Evolutionary conservation across 2,113 vertebrate genomes (phyloP), one percentile per base, ranked within the genome.

Genomic region (Microtus richardsoni): DNA sequence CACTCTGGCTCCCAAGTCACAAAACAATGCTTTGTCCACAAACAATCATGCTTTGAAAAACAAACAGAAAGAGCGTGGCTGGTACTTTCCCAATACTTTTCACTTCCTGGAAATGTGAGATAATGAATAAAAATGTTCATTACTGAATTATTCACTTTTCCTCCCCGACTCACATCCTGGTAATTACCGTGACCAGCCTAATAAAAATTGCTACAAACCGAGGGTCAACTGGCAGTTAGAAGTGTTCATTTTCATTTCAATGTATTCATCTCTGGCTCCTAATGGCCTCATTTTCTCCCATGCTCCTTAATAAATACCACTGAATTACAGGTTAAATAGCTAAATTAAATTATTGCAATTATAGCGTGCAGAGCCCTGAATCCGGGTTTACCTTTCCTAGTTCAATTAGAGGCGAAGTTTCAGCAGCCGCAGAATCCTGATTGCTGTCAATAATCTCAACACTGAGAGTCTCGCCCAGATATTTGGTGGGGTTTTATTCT

Each of bases 261-360:
- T 99, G 99, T 99, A 99, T 99, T 99, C 99, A 99, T 99, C 99
- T 99, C 99, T 99, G 98, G 98, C 98, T 98, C 99, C 99, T 99
- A 99, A 99, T 99, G 99, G 99, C 99, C 99, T 99, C 99, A 99
- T 99, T 99, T 99, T 99, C 99, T 99, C 99, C 99, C 99, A 99
- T 99, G 98, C 99, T 99, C 99, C 99, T 99, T 99, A 99, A 99
- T 99, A 99, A 99, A 99, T 99, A 99, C 99, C 98, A 99, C 99
- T 98, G 99, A 99, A 99, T 99, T 99, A 99, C 99, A 99, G 99
- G 99, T 99, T 99, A 99, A 99, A 99, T 99, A 99, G 99, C 99
- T 99, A 99, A 99, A 99, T 99, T 99, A 99, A 99, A 99, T 99
- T 99, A 99, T 98, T 98, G 99, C 99, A 99, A 99, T 99, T 99